Evolutionary conservation across 2,113 vertebrate species (phyloP).

Genomic region (Atlantisia rogersi): DNA sequence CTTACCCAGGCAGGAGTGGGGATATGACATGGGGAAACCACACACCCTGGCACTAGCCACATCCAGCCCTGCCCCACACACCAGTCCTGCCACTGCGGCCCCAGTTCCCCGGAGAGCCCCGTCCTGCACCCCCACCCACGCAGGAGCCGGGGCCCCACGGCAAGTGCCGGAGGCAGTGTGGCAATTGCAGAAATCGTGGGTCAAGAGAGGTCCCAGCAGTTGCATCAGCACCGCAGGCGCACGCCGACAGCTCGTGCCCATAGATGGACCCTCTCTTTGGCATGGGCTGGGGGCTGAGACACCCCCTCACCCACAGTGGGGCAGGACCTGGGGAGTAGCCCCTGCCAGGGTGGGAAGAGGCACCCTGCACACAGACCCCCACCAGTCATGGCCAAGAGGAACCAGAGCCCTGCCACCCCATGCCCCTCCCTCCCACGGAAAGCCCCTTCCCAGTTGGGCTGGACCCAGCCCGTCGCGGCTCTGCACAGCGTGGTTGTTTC

Average conservation of each 20-base stretch:
- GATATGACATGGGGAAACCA: too few species aligned
- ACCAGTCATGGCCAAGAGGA: rapidly evolving
- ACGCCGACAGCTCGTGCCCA: rapidly evolving
- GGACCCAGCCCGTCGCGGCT: background rate
- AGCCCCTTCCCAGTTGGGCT: background rate
- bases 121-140: rapidly evolving
- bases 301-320: background rate
- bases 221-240: background rate
- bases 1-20: background rate
- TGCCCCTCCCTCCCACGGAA: background rate
- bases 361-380: background rate
- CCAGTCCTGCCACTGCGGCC: rapidly evolving
- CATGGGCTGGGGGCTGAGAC: rapidly evolving
- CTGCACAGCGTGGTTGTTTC: rapidly evolving
- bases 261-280: background rate
- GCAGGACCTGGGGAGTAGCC: rapidly evolving
- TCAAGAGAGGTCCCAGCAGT: background rate
- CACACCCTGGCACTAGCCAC: rapidly evolving
- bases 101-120: rapidly evolving
- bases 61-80: background rate
- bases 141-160: background rate
- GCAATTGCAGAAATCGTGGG: rapidly evolving
- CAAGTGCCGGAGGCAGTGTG: background rate
- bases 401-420: rapidly evolving
- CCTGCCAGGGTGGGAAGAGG: background rate